phyloP scores from a whole-genome alignment of 23 tunicate species.

The Styela plicata region DNA sequence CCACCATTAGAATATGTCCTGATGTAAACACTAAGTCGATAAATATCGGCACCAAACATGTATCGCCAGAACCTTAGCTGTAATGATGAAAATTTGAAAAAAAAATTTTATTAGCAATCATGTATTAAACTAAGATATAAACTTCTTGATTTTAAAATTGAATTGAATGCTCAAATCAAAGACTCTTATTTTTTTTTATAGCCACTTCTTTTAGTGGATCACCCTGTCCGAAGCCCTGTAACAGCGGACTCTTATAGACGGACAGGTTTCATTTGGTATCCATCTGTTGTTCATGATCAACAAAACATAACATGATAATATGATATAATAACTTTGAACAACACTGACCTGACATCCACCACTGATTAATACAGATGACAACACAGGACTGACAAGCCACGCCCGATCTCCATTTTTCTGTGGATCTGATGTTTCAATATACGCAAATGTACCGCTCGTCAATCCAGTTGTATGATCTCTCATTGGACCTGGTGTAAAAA shows the following conservation, averaged over 20 bases:
- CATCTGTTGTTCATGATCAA: too few relatives aligned
- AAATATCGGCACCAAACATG: conserved; percentile 83
- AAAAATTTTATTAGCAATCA: too few relatives aligned
- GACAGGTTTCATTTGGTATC: too few relatives aligned
- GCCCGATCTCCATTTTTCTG: conserved; percentile 57
- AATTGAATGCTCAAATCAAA: too few relatives aligned
- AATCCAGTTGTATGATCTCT: conserved; percentile 70
- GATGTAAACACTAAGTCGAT: conserved; percentile 53
- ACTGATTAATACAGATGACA: conserved; percentile 23
- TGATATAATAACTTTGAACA: too few relatives aligned
- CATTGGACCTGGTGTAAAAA: conserved; percentile 53
- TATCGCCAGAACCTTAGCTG: conserved; percentile 89
- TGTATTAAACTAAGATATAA: too few relatives aligned
- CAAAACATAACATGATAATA: too few relatives aligned
- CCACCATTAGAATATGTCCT: conserved; percentile 64
- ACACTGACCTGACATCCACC: conserved; percentile 55
- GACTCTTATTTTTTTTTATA: too few relatives aligned
- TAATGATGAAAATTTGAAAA: not conserved
- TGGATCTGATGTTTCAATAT: conserved; percentile 37
- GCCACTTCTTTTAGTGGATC: too few relatives aligned
- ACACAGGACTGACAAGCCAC: conserved; percentile 59
- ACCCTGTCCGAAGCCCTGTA: too few relatives aligned
- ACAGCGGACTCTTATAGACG: too few relatives aligned
- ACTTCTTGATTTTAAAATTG: too few relatives aligned
- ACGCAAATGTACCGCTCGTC: conserved; percentile 38